Evolutionary conservation across 2,888 invertebrate species (phyloP).

Genomic region (Pseudococcus viburni): DNA sequence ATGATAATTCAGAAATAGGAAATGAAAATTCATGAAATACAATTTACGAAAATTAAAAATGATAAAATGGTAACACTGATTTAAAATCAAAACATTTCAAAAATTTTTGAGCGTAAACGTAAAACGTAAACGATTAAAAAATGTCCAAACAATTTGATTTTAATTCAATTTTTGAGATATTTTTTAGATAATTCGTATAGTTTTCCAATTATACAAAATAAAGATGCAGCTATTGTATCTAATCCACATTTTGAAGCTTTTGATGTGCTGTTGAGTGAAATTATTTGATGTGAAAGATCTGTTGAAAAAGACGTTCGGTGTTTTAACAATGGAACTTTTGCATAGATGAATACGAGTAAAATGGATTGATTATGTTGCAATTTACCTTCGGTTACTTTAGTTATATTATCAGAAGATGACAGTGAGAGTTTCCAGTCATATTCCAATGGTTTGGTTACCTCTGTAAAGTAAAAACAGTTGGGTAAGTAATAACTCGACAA

Average conservation of each 20-base stretch:
- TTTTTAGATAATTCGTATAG: constrained; percentile 27
- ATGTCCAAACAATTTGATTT: not conserved
- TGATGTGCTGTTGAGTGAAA: constrained; percentile 56
- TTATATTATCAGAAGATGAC: not conserved
- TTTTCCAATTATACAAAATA: constrained; percentile 43
- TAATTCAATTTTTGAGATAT: not conserved
- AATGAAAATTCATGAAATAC: not conserved
- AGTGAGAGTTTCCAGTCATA: constrained; percentile 41
- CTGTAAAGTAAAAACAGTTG: not conserved
- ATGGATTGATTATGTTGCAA: not conserved
- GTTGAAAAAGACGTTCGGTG: not conserved
- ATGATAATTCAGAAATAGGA: not conserved
- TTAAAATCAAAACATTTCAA: not conserved
- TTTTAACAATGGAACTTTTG: no score
- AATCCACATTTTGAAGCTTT: constrained; percentile 29
- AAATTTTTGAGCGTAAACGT: not conserved
- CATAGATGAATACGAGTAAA: no score
- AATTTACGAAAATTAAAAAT: not conserved
- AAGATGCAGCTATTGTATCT: constrained; percentile 24
- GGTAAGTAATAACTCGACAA: not conserved
- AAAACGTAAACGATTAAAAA: not conserved
- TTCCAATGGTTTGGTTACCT: constrained; percentile 50
- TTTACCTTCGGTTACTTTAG: constrained; percentile 31
- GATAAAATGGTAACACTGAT: constrained; percentile 20
- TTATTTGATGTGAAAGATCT: constrained; percentile 21